phyloP scores from a whole-genome alignment of 2,888 invertebrate genomes.

The Cactoblastis cactorum region DNA sequence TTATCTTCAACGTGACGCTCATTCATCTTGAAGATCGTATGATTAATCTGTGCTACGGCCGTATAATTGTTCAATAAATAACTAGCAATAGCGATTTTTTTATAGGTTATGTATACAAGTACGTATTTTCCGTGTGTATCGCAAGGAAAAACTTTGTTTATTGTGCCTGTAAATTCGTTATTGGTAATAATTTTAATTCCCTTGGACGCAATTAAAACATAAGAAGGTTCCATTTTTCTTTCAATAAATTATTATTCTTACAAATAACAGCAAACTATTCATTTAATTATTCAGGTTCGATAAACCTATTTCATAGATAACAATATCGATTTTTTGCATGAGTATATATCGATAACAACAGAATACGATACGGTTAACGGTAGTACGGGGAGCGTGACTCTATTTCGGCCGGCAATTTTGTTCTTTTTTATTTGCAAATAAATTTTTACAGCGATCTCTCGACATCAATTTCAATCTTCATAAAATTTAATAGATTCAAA shows the following conservation, averaged over 20 bases:
- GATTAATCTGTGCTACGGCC: background rate
- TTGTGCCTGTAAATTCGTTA: background rate
- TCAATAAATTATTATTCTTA: background rate
- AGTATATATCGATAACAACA: constrained; percentile 2
- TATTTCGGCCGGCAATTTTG: constrained; percentile 25
- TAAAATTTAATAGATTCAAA: constrained; percentile 15
- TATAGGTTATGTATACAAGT: background rate
- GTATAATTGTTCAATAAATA: background rate
- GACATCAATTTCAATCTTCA: constrained; percentile 22
- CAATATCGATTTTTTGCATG: background rate
- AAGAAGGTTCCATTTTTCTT: too few species aligned
- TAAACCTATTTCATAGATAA: background rate
- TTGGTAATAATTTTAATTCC: too few species aligned
- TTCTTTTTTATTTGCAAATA: constrained; percentile 25
- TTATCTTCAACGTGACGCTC: constrained; percentile 12
- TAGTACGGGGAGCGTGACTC: constrained; percentile 27
- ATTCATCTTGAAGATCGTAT: constrained; percentile 1
- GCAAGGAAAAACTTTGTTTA: background rate
- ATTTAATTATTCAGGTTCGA: background rate
- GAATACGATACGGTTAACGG: constrained; percentile 30
- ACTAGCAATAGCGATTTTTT: background rate
- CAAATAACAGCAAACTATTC: background rate
- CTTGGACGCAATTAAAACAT: too few species aligned
- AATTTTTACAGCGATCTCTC: constrained; percentile 24
- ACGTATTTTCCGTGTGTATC: background rate